These are phyloP conservation scores for Drosophila gaucha DNA, from an alignment of 2,888 invertebrate genomes.

Conservation along the genomic window DNA sequence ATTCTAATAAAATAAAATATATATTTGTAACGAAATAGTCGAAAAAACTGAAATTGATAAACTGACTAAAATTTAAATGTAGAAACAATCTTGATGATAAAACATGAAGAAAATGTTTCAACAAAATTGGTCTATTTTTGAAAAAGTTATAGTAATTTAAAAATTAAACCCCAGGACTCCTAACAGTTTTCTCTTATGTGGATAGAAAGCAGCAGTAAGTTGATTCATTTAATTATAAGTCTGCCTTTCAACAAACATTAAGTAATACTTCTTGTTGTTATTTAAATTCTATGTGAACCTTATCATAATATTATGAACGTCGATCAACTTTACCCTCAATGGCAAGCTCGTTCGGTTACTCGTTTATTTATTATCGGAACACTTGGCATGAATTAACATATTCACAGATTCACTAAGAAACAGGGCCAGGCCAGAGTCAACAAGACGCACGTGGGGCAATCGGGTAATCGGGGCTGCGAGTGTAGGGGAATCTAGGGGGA, in stretches of 20 bases:
- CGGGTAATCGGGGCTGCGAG: conserved; percentile 5
- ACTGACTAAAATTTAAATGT: too few species aligned
- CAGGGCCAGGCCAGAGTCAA: conserved; percentile 33
- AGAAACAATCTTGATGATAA: too few species aligned
- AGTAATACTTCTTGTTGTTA: background rate
- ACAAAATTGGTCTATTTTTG: too few species aligned
- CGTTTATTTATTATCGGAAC: conserved; percentile 51
- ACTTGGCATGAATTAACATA: conserved; percentile 72
- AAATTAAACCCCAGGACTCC: too few species aligned
- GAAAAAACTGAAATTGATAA: too few species aligned
- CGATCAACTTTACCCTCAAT: conserved; percentile 16
- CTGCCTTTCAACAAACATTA: background rate
- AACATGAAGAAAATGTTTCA: too few species aligned
- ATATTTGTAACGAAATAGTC: too few species aligned
- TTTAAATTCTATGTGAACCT: conserved; percentile 6
- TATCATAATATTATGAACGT: conserved; percentile 19
- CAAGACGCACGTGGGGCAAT: conserved; percentile 59
- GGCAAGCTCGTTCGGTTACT: conserved; percentile 8
- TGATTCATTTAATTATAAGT: too few species aligned
- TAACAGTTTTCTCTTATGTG: too few species aligned
- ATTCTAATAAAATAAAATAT: too few species aligned
- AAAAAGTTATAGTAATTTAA: too few species aligned
- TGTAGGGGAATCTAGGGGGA: background rate
- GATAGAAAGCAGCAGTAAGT: too few species aligned
- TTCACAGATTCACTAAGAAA: conserved; percentile 38